Base-by-base conservation (phyloP, 2,797 vertebrate species). In the Siniperca obscura region DNA sequence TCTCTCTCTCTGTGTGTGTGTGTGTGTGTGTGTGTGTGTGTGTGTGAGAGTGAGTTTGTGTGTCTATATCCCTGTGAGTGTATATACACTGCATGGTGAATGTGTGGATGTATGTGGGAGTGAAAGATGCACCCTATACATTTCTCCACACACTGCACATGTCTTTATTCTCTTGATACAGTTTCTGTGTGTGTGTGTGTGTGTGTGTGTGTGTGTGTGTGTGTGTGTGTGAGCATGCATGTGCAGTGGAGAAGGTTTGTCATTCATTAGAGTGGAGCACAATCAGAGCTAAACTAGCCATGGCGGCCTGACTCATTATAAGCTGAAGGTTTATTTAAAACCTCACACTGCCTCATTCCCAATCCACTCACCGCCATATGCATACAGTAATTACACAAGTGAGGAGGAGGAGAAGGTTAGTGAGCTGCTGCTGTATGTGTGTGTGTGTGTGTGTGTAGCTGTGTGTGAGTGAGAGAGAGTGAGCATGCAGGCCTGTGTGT, bases 361-460 rank as follows among this genome's bases (percentile, higher is more conserved):
- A 97, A 96, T 96, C 95, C 96, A 97, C 96, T 96, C 95, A 95
- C 95, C 95, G 93, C 97, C 98, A 97, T 97, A 98, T 97, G 97
- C 96, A 95, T 95, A 95, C 96, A 97, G 97, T 98, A 97, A 98
- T 98, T 98, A 97, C 96, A 96, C 93, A 95, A 97, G 95, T 94
- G 96, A 96, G 95, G 93, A 95, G 95, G 95, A 96, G 95, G 95
- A 95, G 95, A 94, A 94, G 94, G 93, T 94, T 94, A 90, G 91
- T 87, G 90, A 88, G 87, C 90, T 90, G 96, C 77, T 69, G 78
- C 71, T 69, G 78, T 65, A 36, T 56, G 76, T 75, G 70, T 77
- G 83, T 80, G 81, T 70, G 81, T 70, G 80, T 68, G 61, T 84
- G 79, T 70, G 68, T 72, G 84, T 86, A 76, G 64, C 68, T 57